Conservation (phyloP, 2,888 invertebrate species). For the Caenorhabditis afra region DNA sequence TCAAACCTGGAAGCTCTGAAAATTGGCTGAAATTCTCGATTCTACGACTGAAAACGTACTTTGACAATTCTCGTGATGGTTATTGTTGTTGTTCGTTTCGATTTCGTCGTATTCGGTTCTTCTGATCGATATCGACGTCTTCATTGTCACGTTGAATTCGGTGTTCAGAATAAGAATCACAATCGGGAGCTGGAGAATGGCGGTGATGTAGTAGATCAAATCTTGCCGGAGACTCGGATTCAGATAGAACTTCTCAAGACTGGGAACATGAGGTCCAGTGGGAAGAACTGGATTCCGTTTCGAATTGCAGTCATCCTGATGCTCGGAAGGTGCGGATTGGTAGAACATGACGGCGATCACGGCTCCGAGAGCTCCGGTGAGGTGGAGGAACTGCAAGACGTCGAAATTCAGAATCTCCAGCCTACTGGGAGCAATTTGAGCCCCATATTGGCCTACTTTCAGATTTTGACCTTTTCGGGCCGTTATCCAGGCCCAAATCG, state of each 20-base stretch:
- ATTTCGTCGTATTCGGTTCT: conserved; percentile 54
- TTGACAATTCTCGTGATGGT: conserved; percentile 34
- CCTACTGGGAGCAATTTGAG: not conserved
- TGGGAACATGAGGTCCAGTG: conserved; percentile 52
- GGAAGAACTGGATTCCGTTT: conserved; percentile 29
- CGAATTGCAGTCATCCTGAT: conserved; percentile 43
- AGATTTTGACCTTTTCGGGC: no score
- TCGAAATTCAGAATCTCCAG: not conserved
- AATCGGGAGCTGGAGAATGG: conserved; percentile 44
- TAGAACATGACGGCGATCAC: conserved; percentile 43
- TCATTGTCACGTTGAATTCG: conserved; percentile 40
- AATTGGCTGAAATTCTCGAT: conserved; percentile 2
- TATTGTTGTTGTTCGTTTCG: conserved; percentile 33
- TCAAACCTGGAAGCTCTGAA: conserved; percentile 40
- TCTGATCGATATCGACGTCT: conserved; percentile 54
- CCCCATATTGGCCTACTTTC: no score
- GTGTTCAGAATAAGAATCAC: conserved; percentile 16
- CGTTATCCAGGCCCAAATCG: no score
- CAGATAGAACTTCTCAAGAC: conserved; percentile 54
- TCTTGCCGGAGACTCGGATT: conserved; percentile 42
- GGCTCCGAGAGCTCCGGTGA: conserved; percentile 42
- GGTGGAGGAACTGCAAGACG: conserved; percentile 48
- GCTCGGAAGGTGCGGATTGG: conserved; percentile 46
- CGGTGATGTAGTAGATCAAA: conserved; percentile 46
- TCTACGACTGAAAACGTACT: conserved; percentile 35